These are phyloP conservation scores for Plagodis pulveraria DNA, from an alignment of 2,888 invertebrate species.

Conservation along the genomic window DNA sequence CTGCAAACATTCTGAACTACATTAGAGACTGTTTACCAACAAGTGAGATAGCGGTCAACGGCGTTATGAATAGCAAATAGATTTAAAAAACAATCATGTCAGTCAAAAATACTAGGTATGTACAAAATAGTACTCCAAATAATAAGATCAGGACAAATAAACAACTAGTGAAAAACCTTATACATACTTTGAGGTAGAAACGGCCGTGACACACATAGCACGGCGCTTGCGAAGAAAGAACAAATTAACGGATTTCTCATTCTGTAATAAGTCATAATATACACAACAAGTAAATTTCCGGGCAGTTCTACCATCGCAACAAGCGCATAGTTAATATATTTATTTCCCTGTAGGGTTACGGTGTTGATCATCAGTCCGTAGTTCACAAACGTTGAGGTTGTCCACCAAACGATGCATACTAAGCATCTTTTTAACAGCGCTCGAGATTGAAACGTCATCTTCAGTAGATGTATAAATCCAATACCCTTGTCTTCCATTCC, in stretches of 20 bases:
- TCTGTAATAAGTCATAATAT: conserved; percentile 81
- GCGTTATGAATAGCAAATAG: too few relatives aligned
- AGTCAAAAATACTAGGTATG: too few relatives aligned
- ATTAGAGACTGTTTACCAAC: too few relatives aligned
- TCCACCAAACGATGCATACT: conserved; percentile 74
- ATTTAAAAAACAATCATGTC: too few relatives aligned
- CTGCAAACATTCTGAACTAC: too few relatives aligned
- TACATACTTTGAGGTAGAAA: conserved; percentile 82
- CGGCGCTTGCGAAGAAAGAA: conserved; percentile 82
- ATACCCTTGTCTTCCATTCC: conserved; percentile 50
- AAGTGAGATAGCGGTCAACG: too few relatives aligned
- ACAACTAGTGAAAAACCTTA: too few relatives aligned
- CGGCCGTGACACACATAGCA: conserved; percentile 85
- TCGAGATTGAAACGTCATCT: conserved; percentile 62
- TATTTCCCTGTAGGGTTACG: conserved; percentile 89
- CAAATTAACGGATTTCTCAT: conserved; percentile 82
- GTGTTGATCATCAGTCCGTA: conserved; percentile 91
- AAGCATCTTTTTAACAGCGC: conserved; percentile 63
- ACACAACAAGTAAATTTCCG: conserved; percentile 80
- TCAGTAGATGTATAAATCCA: conserved; percentile 50
- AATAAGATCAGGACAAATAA: conserved; percentile 17
- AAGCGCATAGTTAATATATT: conserved; percentile 90
- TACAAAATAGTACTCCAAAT: too few relatives aligned
- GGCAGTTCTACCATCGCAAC: conserved; percentile 85
- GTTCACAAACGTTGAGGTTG: conserved; percentile 90